Evolutionary conservation across 2,113 vertebrate genomes (phyloP).

Genomic region (Sander vitreus): DNA sequence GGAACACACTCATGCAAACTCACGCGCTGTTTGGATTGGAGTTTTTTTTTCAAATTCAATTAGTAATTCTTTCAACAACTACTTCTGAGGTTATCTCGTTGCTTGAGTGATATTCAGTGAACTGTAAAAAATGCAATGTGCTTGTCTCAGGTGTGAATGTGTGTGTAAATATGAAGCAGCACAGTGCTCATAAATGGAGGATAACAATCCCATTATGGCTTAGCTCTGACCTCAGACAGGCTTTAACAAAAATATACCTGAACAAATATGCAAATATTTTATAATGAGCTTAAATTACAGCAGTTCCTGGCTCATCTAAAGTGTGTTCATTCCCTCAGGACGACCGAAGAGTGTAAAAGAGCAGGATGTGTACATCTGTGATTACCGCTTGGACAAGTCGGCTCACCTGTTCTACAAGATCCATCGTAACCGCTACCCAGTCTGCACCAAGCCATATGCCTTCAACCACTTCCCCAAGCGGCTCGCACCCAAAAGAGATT

Average conservation of each 20-base stretch:
- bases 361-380: slow-evolving; percentile 98
- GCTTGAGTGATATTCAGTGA: neutral
- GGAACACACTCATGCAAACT: neutral
- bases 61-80: neutral
- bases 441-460: slow-evolving; percentile 97
- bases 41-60: too few relatives aligned
- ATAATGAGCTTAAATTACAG: neutral
- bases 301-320: slow-evolving; percentile 1
- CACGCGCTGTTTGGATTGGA: neutral
- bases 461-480: slow-evolving; percentile 98
- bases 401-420: slow-evolving; percentile 99
- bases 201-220: neutral
- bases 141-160: neutral
- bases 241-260: neutral
- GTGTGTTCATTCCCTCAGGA: slow-evolving; percentile 78
- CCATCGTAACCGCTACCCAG: slow-evolving; percentile 96
- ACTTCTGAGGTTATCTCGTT: neutral
- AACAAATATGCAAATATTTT: neutral
- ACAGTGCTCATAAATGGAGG: neutral
- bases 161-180: neutral
- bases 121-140: neutral
- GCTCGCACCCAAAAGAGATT: slow-evolving; percentile 95
- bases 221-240: neutral
- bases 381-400: slow-evolving; percentile 97
- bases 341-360: slow-evolving; percentile 96